Percentiles rank a stretch among this genome's conserved stretches.
These are phyloP conservation scores for Meda fulgida DNA, from an alignment of 2,797 vertebrate species.

Conservation along the genomic window DNA sequence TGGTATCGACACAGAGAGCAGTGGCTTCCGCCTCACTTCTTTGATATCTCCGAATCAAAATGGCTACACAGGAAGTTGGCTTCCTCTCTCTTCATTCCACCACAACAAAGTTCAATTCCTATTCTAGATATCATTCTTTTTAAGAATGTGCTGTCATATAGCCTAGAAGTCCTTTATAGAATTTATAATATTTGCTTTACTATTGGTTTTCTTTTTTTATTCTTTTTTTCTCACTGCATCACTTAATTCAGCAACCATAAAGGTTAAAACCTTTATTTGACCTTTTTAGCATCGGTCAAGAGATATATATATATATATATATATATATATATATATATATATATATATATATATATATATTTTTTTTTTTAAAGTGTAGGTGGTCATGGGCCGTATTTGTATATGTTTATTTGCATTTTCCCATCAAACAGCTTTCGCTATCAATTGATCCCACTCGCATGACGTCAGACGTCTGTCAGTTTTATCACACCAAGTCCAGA, in stretches of 20 bases:
- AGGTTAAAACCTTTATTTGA: background rate
- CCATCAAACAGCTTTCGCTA: constrained; percentile 5
- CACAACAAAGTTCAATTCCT: constrained; percentile 31
- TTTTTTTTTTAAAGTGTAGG: background rate
- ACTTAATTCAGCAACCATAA: background rate
- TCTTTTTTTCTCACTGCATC: background rate
- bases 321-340: too few species aligned
- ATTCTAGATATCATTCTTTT: constrained; percentile 8
- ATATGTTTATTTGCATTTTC: background rate
- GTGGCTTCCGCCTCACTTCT: constrained; percentile 54
- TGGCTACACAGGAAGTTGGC: constrained; percentile 45
- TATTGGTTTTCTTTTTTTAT: constrained; percentile 39
- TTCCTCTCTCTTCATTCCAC: constrained; percentile 35
- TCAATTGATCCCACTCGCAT: constrained; percentile 32
- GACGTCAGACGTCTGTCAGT: constrained; percentile 25
- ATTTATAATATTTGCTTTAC: background rate
- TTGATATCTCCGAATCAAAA: constrained; percentile 61
- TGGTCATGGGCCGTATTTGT: constrained; percentile 25
- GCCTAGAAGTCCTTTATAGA: background rate
- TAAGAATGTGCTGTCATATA: constrained; percentile 7
- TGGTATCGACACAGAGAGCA: constrained; percentile 52
- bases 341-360: too few species aligned
- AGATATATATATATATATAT: too few species aligned
- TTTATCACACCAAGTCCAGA: constrained; percentile 44
- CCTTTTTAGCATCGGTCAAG: background rate